Evolutionary conservation across 2,113 vertebrate species (phyloP).

Genomic region (Myrmecophaga tridactyla): DNA sequence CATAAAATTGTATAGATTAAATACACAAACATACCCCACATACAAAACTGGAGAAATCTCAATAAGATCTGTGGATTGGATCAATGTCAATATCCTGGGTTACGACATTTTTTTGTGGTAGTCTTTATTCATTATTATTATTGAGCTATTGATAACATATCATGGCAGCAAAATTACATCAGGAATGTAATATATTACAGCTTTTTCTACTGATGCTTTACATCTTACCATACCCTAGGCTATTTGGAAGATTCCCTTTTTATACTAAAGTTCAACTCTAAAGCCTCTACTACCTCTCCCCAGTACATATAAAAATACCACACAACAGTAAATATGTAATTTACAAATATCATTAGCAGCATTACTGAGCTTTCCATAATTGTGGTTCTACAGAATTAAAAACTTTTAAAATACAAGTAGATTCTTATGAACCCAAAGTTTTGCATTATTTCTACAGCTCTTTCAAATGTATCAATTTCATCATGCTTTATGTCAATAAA

Average conservation of each 20-base stretch:
- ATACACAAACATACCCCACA: not conserved
- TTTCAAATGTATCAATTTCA: slow-evolving; percentile 72
- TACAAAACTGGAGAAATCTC: not conserved
- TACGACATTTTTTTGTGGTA: too few species aligned
- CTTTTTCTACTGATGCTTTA: too few species aligned
- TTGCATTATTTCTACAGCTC: slow-evolving; percentile 78
- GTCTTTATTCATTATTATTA: too few species aligned
- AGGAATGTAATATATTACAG: too few species aligned
- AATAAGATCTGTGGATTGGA: not conserved
- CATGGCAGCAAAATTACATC: too few species aligned
- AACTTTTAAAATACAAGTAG: slow-evolving; percentile 62
- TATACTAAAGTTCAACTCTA: too few species aligned
- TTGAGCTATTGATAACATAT: too few species aligned
- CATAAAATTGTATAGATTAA: not conserved
- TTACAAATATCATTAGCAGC: slow-evolving; percentile 85
- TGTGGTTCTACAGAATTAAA: slow-evolving; percentile 70
- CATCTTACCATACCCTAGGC: too few species aligned
- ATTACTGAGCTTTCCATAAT: slow-evolving; percentile 77
- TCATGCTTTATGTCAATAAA: slow-evolving; percentile 69
- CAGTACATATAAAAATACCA: slow-evolving; percentile 93
- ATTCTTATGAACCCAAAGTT: slow-evolving; percentile 68
- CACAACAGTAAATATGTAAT: slow-evolving; percentile 84
- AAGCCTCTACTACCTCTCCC: too few species aligned
- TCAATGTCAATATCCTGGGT: too few species aligned
- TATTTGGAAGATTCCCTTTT: too few species aligned